These are phyloP conservation scores for Jacana jacana DNA, from an alignment of 2,113 vertebrate species.

Conservation along the genomic window DNA sequence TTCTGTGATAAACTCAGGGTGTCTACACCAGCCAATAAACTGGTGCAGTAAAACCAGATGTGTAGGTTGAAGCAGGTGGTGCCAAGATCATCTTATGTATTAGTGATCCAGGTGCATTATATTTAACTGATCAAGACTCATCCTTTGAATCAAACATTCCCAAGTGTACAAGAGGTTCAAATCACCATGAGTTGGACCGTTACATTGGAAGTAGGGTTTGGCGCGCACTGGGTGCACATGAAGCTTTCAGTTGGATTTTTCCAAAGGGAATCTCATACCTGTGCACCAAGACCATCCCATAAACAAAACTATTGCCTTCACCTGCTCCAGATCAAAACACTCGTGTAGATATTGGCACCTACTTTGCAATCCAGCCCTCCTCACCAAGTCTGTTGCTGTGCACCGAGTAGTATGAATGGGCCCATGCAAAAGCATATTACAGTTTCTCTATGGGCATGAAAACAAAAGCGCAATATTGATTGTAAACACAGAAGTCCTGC, in stretches of 20 bases:
- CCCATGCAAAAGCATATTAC: background rate
- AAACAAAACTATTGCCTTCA: background rate
- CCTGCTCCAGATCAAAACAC: background rate
- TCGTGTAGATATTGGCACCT: background rate
- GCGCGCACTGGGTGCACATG: fast-evolving
- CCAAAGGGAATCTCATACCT: background rate
- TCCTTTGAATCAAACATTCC: background rate
- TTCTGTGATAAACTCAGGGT: background rate
- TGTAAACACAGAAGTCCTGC: background rate
- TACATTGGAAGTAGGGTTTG: background rate
- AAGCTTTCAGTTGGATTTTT: background rate
- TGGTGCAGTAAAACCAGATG: background rate
- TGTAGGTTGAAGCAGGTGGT: background rate
- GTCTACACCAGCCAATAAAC: background rate
- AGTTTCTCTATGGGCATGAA: background rate
- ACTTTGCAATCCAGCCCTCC: background rate
- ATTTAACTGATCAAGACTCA: background rate
- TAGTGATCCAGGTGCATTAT: background rate
- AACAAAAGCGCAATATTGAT: background rate
- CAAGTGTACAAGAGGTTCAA: background rate
- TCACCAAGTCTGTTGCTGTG: background rate
- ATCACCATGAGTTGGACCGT: background rate
- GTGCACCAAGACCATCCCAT: background rate
- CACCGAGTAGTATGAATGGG: background rate
- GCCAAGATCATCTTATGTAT: background rate